Base-by-base conservation (phyloP, 2,888 invertebrate genomes). In the Pollenia amentaria region DNA sequence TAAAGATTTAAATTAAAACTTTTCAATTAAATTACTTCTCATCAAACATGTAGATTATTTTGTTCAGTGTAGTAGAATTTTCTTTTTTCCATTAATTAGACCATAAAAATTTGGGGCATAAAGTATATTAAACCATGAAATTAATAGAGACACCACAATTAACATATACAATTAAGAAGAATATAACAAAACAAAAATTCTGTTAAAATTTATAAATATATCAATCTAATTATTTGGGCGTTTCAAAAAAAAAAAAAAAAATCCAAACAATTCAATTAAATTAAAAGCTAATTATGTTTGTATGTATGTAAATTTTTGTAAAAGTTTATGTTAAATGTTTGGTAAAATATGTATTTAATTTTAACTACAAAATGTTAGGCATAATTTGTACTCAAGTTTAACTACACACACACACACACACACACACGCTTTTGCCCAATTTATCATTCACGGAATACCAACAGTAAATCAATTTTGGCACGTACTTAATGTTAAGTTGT, bases 101-200 rank as follows among this genome's bases (percentile, higher is more conserved):
- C 16, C 64, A 64, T 65, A 53, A 65, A 65, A 65, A 76, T 65
- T 76, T 76, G 18, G 44, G 64, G 53, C 76, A 65, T 53, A 64
- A 53, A 76, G 44, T 40, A 3, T 18, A 60, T 62, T 48, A 18
- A 60, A 40, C 11, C 51, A 76, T 76, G 40, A 51, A 64, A 64
- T 53, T 53, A 18, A 16, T 21, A 64, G 40, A 38, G 46, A 38
- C 48, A 62, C 40, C 21, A n/a, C 14, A 53, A 64, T 75, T 51
- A 62, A 40, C 16, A 62, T 16, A 10, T 11, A 62, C 16, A 60
- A 62, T 62, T 40, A 29, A 29, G 6, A 38, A n/a, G 38, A 29
- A 9, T 18, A 10, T 16, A 55, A 57, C 8, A 57, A 38, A 57
- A n/a, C n/a, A n/a, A 57, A 38, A 57, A n/a, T 38, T 14, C 38